Conservation (phyloP, 2,113 vertebrate species). For the Psilopogon haemacephalus region DNA sequence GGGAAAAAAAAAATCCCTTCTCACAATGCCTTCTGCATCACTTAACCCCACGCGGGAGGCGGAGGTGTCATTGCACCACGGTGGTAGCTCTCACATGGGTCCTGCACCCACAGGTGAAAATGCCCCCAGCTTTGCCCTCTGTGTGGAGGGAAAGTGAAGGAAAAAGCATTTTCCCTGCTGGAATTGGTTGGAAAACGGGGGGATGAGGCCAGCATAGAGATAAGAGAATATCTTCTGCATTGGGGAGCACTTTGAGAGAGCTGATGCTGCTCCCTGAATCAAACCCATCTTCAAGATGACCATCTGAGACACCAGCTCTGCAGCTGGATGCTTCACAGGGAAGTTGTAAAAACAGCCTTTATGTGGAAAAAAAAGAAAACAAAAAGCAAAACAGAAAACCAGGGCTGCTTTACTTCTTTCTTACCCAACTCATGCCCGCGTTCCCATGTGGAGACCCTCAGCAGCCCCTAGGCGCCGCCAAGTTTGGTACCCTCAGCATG, state of each 20-base stretch:
- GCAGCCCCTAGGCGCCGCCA: neutral
- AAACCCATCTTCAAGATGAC: rapidly evolving
- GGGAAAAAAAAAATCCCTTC: neutral
- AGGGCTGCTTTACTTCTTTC: neutral
- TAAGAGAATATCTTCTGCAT: neutral
- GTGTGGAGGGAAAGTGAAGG: neutral
- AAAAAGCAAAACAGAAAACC: too few species aligned
- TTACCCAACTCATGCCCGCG: neutral
- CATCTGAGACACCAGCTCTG: rapidly evolving
- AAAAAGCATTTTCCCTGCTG: neutral
- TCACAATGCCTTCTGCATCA: slow-evolving; percentile 47
- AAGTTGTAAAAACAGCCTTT: neutral
- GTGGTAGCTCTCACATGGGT: neutral
- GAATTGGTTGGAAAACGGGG: neutral
- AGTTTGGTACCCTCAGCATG: neutral
- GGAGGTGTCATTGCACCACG: neutral
- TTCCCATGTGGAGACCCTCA: rapidly evolving
- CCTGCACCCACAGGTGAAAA: neutral
- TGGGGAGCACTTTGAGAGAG: neutral
- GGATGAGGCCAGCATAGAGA: neutral
- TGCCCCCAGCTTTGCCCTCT: neutral
- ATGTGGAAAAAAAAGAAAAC: neutral
- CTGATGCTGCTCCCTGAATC: neutral
- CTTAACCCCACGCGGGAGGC: slow-evolving; percentile 35
- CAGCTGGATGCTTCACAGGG: neutral